Evolutionary conservation across 2,797 vertebrate species (phyloP).

Genomic region (Melanotaenia parkinsoni): DNA sequence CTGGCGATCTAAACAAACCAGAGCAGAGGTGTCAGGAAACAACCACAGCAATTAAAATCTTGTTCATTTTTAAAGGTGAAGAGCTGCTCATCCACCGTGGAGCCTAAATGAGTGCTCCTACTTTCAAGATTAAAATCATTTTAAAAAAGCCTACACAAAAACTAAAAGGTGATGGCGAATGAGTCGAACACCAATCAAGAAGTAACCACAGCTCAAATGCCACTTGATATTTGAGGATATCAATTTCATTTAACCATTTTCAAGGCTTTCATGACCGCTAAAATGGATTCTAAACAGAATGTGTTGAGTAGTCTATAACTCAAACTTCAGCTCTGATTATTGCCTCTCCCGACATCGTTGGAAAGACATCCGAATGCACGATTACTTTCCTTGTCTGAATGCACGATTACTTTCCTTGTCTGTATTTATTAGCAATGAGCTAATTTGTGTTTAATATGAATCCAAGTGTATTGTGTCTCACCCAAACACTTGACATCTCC

Average conservation of each 20-base stretch:
- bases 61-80: slow-evolving; percentile 34
- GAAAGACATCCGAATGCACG: background rate
- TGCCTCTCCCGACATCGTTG: background rate
- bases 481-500: slow-evolving; percentile 95
- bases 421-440: background rate
- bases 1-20: slow-evolving; percentile 1
- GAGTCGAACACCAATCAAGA: slow-evolving; percentile 7
- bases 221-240: slow-evolving; percentile 33
- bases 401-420: background rate
- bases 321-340: background rate
- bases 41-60: slow-evolving; percentile 18
- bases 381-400: background rate
- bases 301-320: background rate
- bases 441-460: slow-evolving; percentile 2
- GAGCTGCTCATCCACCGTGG: slow-evolving; percentile 29
- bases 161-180: slow-evolving; percentile 1
- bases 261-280: background rate
- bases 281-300: background rate
- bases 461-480: slow-evolving; percentile 72
- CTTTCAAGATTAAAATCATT: slow-evolving; percentile 29
- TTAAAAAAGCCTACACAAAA: slow-evolving; percentile 15
- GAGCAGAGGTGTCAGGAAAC: slow-evolving; percentile 8
- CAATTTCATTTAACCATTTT: slow-evolving; percentile 8
- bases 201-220: slow-evolving; percentile 38
- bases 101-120: slow-evolving; percentile 20